Conservation (phyloP, 2,113 vertebrate species). For the Strix uralensis region DNA sequence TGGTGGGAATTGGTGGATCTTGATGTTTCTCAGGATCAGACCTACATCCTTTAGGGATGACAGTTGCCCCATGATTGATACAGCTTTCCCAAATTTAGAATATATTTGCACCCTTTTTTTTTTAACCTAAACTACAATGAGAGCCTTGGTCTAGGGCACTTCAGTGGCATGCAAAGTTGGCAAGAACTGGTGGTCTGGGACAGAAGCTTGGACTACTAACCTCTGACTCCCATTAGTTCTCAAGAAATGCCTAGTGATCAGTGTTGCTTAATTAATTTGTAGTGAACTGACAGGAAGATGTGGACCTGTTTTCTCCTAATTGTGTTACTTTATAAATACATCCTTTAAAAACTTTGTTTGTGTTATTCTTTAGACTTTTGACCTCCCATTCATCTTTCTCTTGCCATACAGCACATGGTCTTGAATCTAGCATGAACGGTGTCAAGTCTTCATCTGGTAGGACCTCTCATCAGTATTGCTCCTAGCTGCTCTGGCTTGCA, state of each 20-base stretch:
- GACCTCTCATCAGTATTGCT: not conserved
- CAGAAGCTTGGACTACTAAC: not conserved
- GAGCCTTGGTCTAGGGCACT: not conserved
- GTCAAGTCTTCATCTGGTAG: not conserved
- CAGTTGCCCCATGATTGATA: not conserved
- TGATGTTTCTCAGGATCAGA: not conserved
- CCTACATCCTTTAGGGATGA: not conserved
- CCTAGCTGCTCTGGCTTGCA: not conserved
- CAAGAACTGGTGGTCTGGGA: not conserved
- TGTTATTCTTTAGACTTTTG: constrained; percentile 5
- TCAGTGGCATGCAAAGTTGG: not conserved
- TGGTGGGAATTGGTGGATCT: not conserved
- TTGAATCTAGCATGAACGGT: not conserved
- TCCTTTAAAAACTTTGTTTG: not conserved
- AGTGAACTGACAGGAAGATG: not conserved
- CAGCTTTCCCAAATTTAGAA: not conserved
- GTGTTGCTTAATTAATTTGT: constrained; percentile 27
- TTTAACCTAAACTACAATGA: not conserved
- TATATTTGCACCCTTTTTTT: not conserved
- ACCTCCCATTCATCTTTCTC: not conserved
- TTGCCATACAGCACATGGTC: constrained; percentile 3
- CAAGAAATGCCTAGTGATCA: not conserved
- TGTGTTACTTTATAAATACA: constrained; percentile 24
- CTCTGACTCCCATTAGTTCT: not conserved
- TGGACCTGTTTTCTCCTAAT: constrained; percentile 8